These are phyloP conservation scores for Conistra vaccinii DNA, from an alignment of 2,888 invertebrate species.

Conservation along the genomic window DNA sequence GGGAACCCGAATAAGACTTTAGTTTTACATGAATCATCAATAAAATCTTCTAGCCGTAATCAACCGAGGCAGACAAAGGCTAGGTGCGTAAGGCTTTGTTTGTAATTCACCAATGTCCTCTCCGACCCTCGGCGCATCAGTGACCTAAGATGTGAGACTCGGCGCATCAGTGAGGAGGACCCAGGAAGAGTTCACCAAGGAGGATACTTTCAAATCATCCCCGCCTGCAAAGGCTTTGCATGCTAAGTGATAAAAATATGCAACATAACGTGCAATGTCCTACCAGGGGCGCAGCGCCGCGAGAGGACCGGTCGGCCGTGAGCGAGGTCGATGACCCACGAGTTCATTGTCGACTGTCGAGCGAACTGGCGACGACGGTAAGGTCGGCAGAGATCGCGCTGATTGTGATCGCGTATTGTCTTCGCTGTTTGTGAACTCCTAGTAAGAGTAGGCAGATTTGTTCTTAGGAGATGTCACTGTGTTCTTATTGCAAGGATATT, in stretches of 20 bases:
- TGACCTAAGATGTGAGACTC: too few relatives aligned
- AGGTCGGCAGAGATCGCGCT: constrained; percentile 49
- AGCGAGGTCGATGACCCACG: constrained; percentile 66
- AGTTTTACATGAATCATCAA: background rate
- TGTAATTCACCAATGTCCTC: background rate
- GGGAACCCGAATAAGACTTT: background rate
- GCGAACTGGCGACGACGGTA: constrained; percentile 62
- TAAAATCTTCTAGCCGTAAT: background rate
- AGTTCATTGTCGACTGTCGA: constrained; percentile 66
- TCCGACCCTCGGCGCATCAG: background rate
- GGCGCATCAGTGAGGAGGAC: background rate
- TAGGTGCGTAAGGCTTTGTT: constrained; percentile 3
- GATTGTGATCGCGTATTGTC: constrained; percentile 59
- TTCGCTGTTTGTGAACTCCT: constrained; percentile 21
- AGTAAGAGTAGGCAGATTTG: background rate
- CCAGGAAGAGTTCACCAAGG: background rate
- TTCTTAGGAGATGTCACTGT: constrained; percentile 6
- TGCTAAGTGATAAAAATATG: constrained; percentile 57
- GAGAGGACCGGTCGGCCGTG: constrained; percentile 70
- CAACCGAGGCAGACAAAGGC: constrained; percentile 6
- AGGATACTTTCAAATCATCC: constrained; percentile 15
- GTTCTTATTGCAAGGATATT: too few relatives aligned
- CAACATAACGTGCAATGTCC: constrained; percentile 57
- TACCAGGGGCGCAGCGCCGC: constrained; percentile 63
- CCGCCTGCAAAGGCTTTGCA: constrained; percentile 18